phyloP scores from a whole-genome alignment of 1,140 invertebrate genomes.

The Psilanteris sp. region DNA sequence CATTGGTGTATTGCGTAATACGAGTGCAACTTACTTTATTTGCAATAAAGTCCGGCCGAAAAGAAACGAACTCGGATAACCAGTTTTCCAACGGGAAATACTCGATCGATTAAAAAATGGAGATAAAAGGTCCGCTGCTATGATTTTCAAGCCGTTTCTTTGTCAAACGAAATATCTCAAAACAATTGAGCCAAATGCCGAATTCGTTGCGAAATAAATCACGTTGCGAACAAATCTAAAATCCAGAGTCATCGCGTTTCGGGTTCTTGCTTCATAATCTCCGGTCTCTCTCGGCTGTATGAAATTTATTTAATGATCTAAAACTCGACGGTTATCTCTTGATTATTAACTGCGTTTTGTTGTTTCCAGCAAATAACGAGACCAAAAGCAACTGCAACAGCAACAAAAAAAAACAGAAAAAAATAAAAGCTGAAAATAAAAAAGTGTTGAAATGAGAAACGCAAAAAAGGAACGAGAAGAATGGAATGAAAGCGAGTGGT shows the following conservation, averaged over 20 bases:
- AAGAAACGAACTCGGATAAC: background rate
- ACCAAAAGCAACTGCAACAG: background rate
- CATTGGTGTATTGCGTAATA: too few relatives aligned
- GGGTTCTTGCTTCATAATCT: constrained; percentile 3
- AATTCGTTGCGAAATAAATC: constrained; percentile 14
- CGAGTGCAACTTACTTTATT: too few relatives aligned
- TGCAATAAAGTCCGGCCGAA: too few relatives aligned
- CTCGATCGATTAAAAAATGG: background rate
- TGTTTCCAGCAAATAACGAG: constrained; percentile 31
- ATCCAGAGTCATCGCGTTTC: background rate
- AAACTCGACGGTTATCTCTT: constrained; percentile 26
- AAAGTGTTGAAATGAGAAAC: background rate
- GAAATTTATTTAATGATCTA: constrained; percentile 18
- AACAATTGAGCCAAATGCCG: constrained; percentile 1
- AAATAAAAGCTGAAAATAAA: background rate
- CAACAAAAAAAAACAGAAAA: background rate
- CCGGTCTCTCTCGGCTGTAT: background rate
- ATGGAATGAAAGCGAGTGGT: constrained; percentile 15
- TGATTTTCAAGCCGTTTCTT: background rate
- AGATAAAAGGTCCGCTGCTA: background rate
- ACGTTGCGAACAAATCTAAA: background rate
- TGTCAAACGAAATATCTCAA: background rate
- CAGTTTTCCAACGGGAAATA: background rate
- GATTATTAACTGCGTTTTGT: constrained; percentile 27
- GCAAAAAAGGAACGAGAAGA: constrained; percentile 2